phyloP scores from a whole-genome alignment of 2,888 invertebrate genomes.

The Drosophila helvetica region DNA sequence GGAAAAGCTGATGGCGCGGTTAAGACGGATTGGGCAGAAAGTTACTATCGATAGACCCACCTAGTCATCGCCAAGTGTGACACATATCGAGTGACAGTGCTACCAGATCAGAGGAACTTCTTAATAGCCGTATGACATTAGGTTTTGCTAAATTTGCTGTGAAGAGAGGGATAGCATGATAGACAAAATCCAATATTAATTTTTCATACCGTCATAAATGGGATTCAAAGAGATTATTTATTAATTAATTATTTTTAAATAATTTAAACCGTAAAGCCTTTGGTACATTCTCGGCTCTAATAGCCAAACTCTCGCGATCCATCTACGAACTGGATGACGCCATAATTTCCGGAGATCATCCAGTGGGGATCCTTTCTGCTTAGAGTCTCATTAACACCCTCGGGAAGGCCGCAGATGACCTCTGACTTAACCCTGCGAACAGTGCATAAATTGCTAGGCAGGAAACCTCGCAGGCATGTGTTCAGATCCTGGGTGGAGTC shows the following conservation, averaged over 20 bases:
- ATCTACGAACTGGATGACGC: conserved; percentile 87
- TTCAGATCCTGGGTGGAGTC: conserved; percentile 88
- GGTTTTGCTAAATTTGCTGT: too few relatives aligned
- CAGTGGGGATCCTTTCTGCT: conserved; percentile 87
- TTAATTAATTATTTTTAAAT: conserved; percentile 13
- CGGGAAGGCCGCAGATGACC: conserved; percentile 90
- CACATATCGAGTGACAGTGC: too few relatives aligned
- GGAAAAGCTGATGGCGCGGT: background rate
- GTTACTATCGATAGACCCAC: background rate
- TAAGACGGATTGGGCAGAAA: background rate
- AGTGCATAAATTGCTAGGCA: conserved; percentile 91
- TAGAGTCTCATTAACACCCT: conserved; percentile 86
- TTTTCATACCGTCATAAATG: too few relatives aligned
- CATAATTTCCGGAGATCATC: conserved; percentile 94
- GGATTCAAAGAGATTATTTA: background rate
- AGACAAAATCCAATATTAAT: too few relatives aligned
- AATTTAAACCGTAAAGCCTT: conserved; percentile 22
- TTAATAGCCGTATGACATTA: too few relatives aligned
- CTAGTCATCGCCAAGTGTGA: too few relatives aligned
- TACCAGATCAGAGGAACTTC: too few relatives aligned
- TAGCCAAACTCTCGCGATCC: conserved; percentile 63
- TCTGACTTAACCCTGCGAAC: conserved; percentile 96
- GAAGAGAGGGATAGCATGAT: too few relatives aligned
- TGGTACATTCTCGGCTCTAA: conserved; percentile 27
- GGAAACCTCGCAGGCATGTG: conserved; percentile 86